Base-by-base conservation (phyloP, 1,140 invertebrate species). In the Tribolium castaneum region DNA sequence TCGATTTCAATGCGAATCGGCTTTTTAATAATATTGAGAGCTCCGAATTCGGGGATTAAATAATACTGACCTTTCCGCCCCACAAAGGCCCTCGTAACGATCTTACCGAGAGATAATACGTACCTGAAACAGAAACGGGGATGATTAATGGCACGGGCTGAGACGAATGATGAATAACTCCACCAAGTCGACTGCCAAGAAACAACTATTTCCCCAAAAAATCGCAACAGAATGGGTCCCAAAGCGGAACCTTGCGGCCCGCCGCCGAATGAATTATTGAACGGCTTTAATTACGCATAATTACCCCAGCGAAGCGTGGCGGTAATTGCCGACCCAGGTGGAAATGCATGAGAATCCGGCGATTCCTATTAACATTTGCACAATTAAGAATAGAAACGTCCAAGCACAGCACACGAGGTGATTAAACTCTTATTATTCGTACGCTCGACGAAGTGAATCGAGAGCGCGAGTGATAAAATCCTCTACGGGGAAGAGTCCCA, bases 1-100 rank as follows among this genome's bases (percentile, higher is more conserved):
- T 66, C 7, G 59, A 66, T 66, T 66, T 66, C 59, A 66, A 35
- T 66, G 35, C 59, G 59, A 25, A 66, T 66, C 59, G 59, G 59
- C 59, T 66, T 66, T 66, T 66, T 66, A 66, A 66, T 66, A 66
- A 66, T 10, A 30, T 39, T 66, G 59, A 35, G 12, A 66, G 59
- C 59, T 66, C 59, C 54, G 30, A 30, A 30, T 35, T 13, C 59
- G 9, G n/a, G 39, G 59, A 35, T 66, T 34, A 35, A 35, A 66
- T 66, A 66, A 66, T 66, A 35, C 59, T 35, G 59, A 35, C 30
- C 59, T 66, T 66, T 52, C 12, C 51, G 12, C 30, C 25, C 30
- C n/a, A 66, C 59, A 14, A 12, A 66, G 45, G 14, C n/a, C 9
- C 39, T 45, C 39, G 30, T 34, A 12, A 66, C 30, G 59, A 66